These are phyloP conservation scores for Trissonchulus latispiculum DNA, from an alignment of 2,888 invertebrate species.

Conservation along the genomic window DNA sequence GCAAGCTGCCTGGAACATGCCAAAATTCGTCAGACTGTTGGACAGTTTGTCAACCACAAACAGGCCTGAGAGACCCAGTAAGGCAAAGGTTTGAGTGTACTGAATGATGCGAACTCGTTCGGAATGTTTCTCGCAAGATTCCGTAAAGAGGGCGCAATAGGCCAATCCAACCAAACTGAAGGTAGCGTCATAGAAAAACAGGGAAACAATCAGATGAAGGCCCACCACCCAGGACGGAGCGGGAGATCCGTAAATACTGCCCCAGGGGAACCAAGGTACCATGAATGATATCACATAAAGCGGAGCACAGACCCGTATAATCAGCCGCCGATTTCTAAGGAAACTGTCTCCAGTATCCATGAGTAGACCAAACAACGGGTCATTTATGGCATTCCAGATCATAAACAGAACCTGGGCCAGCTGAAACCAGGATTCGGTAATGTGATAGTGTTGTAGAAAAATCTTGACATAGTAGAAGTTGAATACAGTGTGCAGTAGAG, in stretches of 20 bases:
- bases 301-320: slow-evolving; percentile 46
- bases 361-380: slow-evolving; percentile 48
- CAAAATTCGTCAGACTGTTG: slow-evolving; percentile 40
- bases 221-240: slow-evolving; percentile 41
- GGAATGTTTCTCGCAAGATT: slow-evolving; percentile 40
- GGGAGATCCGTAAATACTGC: slow-evolving; percentile 28
- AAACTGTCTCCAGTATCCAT: slow-evolving; percentile 40
- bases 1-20: slow-evolving; percentile 39
- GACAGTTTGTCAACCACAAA: slow-evolving; percentile 37
- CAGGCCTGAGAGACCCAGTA: slow-evolving; percentile 4
- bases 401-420: slow-evolving; percentile 46
- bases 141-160: slow-evolving; percentile 45
- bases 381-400: slow-evolving; percentile 50
- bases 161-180: slow-evolving; percentile 46
- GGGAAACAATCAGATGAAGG: slow-evolving; percentile 45
- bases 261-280: slow-evolving; percentile 47
- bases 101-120: slow-evolving; percentile 43
- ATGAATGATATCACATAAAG: slow-evolving; percentile 45
- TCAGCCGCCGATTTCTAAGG: slow-evolving; percentile 43
- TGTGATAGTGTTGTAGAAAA: slow-evolving; percentile 46
- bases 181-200: slow-evolving; percentile 48
- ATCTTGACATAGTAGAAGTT: slow-evolving; percentile 49
- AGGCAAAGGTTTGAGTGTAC: slow-evolving; percentile 32
- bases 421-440: slow-evolving; percentile 47
- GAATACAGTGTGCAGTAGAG: slow-evolving; percentile 43